Evolutionary conservation across 2,888 invertebrate genomes (phyloP), one percentile per base, ranked within the genome.

Genomic region (Ernsta delagoae): DNA sequence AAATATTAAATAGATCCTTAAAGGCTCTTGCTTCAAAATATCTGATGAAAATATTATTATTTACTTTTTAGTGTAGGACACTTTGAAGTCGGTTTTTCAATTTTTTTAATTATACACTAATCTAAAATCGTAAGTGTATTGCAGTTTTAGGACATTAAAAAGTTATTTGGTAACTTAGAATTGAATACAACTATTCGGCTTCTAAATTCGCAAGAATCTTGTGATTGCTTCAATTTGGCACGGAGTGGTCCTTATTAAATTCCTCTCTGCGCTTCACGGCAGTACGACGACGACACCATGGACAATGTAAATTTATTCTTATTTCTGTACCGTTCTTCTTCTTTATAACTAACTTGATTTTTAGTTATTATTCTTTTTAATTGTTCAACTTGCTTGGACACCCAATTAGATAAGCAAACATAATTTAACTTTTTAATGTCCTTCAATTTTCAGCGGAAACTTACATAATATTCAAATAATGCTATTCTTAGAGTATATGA

Each of bases 401-500:
- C 16, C 0, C 3, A 50, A 50, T 50, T 16, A 50, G 50, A 50
- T 50, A 12, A 16, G 16, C 16, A 50, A 50, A 50, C 50, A 24
- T 12, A 12, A 48, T 48, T 12, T 48, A 48, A 48, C 48, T 48
- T 50, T 50, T 50, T 16, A 50, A 50, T 50, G 16, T 50, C 16
- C n/a, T 50, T 24, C 16, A 16, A 8, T 50, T 24, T 50, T 50
- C 16, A 8, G 50, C 16, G 8, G 16, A 8, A 50, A 50, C 50
- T 50, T 24, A 16, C 16, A 50, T 50, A 24, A 24, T 50, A 50
- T 50, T 50, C 24, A 50, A 24, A 8, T 50, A 50, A 50, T 50
- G 50, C 50, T 50, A 8, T 50, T 50, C 16, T 50, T 24, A 16
- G 50, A 50, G 41, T 43, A 12, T 48, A 50, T 50, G 50, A 50